Conservation (phyloP, 1,140 invertebrate species). For the Rhopalosiphum padi region DNA sequence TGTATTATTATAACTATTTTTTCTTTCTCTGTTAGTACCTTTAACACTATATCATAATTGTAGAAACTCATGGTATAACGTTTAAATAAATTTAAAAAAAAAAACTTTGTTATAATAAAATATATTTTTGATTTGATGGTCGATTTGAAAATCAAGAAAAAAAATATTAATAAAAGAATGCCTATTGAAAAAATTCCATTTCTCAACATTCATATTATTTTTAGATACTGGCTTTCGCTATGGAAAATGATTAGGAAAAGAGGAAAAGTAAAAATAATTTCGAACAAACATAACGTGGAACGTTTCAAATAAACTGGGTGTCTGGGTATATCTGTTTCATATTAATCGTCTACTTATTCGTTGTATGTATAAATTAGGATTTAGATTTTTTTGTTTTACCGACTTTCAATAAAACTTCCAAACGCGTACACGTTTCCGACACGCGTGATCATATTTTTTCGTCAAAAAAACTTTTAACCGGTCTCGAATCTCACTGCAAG, state of each 20-base stretch:
- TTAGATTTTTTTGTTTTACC: neutral
- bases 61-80: too few relatives aligned
- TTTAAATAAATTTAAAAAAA: too few relatives aligned
- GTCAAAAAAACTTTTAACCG: neutral
- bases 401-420: neutral
- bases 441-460: neutral
- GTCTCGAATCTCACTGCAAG: neutral
- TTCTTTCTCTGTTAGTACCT: too few relatives aligned
- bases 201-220: too few relatives aligned
- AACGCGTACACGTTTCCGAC: neutral
- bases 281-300: neutral
- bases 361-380: neutral
- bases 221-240: too few relatives aligned
- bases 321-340: neutral
- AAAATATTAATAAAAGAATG: too few relatives aligned
- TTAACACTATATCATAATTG: too few relatives aligned
- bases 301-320: neutral
- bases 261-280: neutral
- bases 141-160: too few relatives aligned
- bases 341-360: neutral
- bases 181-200: too few relatives aligned
- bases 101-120: too few relatives aligned
- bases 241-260: neutral
- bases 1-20: too few relatives aligned
- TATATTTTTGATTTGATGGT: too few relatives aligned